Evolutionary conservation across 2,797 vertebrate species (phyloP).

Genomic region (Neoniphon sammara): DNA sequence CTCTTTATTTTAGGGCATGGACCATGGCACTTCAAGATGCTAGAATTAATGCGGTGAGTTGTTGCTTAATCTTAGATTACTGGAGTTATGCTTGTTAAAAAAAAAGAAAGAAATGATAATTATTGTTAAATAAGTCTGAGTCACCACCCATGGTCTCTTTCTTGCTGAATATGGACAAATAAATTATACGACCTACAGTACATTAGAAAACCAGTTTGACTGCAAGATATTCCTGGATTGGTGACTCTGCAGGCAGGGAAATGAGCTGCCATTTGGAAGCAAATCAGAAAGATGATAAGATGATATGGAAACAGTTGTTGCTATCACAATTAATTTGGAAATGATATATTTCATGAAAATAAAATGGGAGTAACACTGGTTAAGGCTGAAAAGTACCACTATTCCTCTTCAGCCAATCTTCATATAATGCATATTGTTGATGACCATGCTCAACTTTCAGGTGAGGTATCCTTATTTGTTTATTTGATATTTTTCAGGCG

Average conservation of each 20-base stretch:
- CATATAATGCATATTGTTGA: background rate
- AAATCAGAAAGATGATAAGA: too few relatives aligned
- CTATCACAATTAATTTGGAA: too few relatives aligned
- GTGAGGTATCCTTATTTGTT: constrained; percentile 1
- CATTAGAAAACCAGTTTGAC: background rate
- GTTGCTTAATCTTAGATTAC: constrained; percentile 5
- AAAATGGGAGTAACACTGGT: too few relatives aligned
- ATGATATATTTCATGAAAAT: too few relatives aligned
- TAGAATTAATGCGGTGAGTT: constrained; percentile 90
- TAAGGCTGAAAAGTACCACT: background rate
- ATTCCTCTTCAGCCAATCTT: background rate
- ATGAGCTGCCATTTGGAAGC: background rate
- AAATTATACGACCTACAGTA: background rate
- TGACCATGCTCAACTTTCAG: background rate
- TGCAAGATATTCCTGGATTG: background rate
- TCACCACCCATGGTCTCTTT: background rate
- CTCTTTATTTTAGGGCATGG: constrained; percentile 87
- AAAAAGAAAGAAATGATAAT: background rate
- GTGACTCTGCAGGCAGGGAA: background rate
- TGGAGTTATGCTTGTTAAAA: background rate
- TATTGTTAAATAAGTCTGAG: constrained; percentile 2
- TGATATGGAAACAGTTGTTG: too few relatives aligned
- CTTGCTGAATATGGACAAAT: background rate
- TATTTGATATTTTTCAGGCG: constrained; percentile 64
- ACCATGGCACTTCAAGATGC: constrained; percentile 93